A percentile compares a stretch with the other conserved stretches of the same genome.
phyloP scores from a whole-genome alignment of 1,140 invertebrate genomes.

The Hetaerina americana region DNA sequence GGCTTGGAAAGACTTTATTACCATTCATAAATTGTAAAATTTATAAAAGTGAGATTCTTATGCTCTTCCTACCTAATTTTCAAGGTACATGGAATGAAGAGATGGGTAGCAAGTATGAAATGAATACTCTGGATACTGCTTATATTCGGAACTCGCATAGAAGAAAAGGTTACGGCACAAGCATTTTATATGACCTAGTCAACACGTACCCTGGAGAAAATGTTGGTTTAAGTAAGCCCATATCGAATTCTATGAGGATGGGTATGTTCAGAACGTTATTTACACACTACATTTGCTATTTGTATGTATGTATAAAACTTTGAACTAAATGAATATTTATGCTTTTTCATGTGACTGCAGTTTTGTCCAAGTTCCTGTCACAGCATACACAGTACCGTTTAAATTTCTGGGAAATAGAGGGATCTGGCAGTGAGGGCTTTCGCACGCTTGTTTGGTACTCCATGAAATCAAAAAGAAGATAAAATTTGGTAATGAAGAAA shows the following conservation, averaged over 20 bases:
- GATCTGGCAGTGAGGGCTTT: conserved; percentile 21
- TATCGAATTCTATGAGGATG: conserved; percentile 24
- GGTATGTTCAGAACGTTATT: conserved; percentile 18
- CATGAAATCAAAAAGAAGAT: conserved; percentile 12
- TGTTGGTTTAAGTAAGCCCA: conserved; percentile 24
- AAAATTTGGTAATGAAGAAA: conserved; percentile 14
- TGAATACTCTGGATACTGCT: conserved; percentile 26
- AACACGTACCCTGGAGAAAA: conserved; percentile 18
- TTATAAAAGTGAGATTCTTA: too few species aligned
- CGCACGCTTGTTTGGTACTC: conserved; percentile 20
- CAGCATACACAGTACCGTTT: background rate
- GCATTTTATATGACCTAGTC: conserved; percentile 18
- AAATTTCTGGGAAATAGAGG: conserved; percentile 27
- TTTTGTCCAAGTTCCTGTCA: background rate
- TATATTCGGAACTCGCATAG: conserved; percentile 21
- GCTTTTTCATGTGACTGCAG: background rate
- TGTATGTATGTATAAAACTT: too few species aligned
- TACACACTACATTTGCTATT: too few species aligned
- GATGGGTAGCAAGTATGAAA: conserved; percentile 19
- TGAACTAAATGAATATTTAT: too few species aligned
- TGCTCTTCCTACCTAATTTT: too few species aligned
- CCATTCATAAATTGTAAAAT: too few species aligned
- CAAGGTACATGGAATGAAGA: conserved; percentile 21
- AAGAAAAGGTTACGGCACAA: conserved; percentile 20
- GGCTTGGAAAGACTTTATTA: too few species aligned